Conservation (phyloP, 2,888 invertebrate genomes). For the Aphodius sticticus region DNA sequence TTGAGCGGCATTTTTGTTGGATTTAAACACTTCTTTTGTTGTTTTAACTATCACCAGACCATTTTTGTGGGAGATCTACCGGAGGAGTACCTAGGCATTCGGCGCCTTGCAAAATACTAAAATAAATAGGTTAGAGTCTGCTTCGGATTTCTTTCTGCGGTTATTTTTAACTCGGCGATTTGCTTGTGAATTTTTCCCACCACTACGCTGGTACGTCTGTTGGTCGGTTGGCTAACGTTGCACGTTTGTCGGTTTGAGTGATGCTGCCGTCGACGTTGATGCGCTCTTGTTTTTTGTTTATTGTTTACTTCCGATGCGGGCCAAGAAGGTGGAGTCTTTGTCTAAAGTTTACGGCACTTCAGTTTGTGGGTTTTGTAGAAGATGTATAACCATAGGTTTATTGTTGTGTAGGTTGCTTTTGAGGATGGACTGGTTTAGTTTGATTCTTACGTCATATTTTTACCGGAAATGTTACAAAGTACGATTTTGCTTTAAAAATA, state of each 20-base stretch:
- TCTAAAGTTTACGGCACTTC: no score
- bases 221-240: background rate
- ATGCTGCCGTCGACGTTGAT: background rate
- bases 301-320: background rate
- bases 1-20: constrained; percentile 38
- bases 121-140: constrained; percentile 27
- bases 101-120: constrained; percentile 36
- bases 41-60: background rate
- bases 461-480: no score
- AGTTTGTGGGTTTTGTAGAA: no score
- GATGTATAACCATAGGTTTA: no score
- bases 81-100: constrained; percentile 25
- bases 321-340: no score
- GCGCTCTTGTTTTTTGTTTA: background rate
- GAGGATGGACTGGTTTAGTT: no score
- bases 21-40: constrained; percentile 7
- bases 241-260: background rate
- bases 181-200: constrained; percentile 4
- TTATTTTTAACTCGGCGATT: constrained; percentile 16
- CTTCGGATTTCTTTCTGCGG: constrained; percentile 28
- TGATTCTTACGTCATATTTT: no score
- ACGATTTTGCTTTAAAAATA: no score
- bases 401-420: no score
- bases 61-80: constrained; percentile 10
- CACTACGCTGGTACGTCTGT: background rate